Evolutionary conservation across 2,888 invertebrate species (phyloP), one percentile per base, ranked within the genome.

Genomic region (Thyatira batis): DNA sequence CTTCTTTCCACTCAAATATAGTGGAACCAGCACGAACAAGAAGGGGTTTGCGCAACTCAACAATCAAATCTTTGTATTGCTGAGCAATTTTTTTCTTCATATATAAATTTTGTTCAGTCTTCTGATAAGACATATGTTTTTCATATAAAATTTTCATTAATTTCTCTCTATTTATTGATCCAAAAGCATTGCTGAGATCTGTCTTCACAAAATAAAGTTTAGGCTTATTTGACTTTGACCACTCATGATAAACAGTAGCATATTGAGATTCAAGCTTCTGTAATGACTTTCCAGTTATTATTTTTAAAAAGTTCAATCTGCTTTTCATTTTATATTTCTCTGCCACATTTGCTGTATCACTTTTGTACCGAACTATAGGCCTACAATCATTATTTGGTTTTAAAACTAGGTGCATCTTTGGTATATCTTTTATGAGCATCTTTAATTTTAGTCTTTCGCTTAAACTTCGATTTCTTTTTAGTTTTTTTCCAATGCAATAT

Each of bases 141-240:
- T 87, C 80, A 55, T 63, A 60, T 44, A 92, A 57, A 58, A 92
- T 84, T 64, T 76, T 84, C 52, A 81, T 63, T 25, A 92, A 69
- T 52, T 78, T 78, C 3, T 76, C 71, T 65, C 76, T 87, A 58
- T 85, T 80, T 21, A 92, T 87, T n/a, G 82, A 85, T 1, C 92
- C 92, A 80, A 92, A 92, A 10, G 92, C 92, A 79, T 92, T 89
- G 49, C 82, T 85, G 0, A 92, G 76, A 67, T 92, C 92, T 4
- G 87, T 80, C 73, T 90, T 92, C 0, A 92, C 71, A 66, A 92
- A 92, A 71, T 87, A 92, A 13, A 92, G 73, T 66, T 79, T 82
- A 13, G 92, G 92, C 57, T 82, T 79, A 48, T 80, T 76, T 3
- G 65, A 58, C 39, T 67, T 61, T 2, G 78, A n/a, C 92, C 92